These are phyloP conservation scores for Ophion obscuratus DNA, from an alignment of 2,888 invertebrate genomes.

Conservation along the genomic window DNA sequence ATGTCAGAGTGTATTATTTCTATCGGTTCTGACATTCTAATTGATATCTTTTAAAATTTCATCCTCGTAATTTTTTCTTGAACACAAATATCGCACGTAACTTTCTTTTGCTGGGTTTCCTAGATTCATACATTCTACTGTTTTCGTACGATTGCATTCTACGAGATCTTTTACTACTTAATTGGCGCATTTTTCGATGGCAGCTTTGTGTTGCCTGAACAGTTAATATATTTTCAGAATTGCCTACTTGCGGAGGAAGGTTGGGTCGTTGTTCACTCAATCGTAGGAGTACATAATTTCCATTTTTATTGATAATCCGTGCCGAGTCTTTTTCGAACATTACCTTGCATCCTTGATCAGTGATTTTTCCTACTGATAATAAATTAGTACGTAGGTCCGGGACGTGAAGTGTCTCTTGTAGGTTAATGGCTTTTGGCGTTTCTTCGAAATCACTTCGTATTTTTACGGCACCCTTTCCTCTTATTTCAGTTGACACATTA, in stretches of 20 bases:
- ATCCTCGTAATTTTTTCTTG: not conserved
- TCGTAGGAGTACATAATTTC: not conserved
- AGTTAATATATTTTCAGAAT: not conserved
- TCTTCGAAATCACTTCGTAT: not conserved
- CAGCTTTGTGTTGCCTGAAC: not conserved
- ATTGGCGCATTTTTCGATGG: constrained; percentile 3
- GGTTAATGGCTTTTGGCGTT: not conserved
- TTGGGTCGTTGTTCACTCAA: not conserved
- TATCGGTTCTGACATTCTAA: not conserved
- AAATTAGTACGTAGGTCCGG: not conserved
- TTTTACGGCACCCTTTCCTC: not conserved
- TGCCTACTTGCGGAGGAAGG: no score
- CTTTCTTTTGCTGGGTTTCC: not conserved
- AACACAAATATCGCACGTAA: not conserved
- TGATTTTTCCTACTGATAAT: not conserved
- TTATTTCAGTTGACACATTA: not conserved
- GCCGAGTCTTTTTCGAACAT: not conserved
- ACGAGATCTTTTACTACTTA: not conserved
- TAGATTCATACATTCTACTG: not conserved
- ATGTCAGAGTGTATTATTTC: not conserved
- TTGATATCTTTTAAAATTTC: not conserved
- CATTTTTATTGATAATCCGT: not conserved
- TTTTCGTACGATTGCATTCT: not conserved
- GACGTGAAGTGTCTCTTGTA: not conserved
- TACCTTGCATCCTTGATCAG: not conserved